Conservation (phyloP, 2,888 invertebrate genomes). For the Plebejus melissa region DNA sequence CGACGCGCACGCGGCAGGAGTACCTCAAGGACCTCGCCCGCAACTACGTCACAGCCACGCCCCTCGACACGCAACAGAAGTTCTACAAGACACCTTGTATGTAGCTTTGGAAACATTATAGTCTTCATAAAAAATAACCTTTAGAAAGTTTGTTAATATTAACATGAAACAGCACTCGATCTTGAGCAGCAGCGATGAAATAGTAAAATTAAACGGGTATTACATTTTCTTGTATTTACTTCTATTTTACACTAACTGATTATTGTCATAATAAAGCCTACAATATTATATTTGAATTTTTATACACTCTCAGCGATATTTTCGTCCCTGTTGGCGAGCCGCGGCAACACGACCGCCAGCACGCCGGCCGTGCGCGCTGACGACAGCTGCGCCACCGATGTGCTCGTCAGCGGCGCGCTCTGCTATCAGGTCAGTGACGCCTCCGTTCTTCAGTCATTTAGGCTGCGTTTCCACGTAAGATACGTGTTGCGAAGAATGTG, state of each 20-base stretch:
- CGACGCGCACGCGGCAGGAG: conserved; percentile 95
- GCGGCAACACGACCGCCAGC: conserved; percentile 86
- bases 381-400: conserved; percentile 82
- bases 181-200: no score
- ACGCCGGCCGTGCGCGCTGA: conserved; percentile 77
- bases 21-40: conserved; percentile 95
- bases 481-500: no score
- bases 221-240: no score
- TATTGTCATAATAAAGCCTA: no score
- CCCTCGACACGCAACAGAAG: conserved; percentile 91
- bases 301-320: conserved; percentile 81
- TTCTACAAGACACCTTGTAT: conserved; percentile 83
- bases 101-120: background rate
- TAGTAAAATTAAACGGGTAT: no score
- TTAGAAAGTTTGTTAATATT: no score
- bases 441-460: background rate
- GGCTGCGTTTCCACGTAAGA: background rate
- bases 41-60: conserved; percentile 88
- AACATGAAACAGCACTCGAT: no score
- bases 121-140: no score
- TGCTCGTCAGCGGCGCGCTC: conserved; percentile 87
- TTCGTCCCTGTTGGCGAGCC: conserved; percentile 79
- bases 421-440: conserved; percentile 86
- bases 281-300: background rate
- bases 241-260: no score